These are phyloP conservation scores for Gambusia holbrooki DNA, from an alignment of 2,113 vertebrate species.

Conservation along the genomic window DNA sequence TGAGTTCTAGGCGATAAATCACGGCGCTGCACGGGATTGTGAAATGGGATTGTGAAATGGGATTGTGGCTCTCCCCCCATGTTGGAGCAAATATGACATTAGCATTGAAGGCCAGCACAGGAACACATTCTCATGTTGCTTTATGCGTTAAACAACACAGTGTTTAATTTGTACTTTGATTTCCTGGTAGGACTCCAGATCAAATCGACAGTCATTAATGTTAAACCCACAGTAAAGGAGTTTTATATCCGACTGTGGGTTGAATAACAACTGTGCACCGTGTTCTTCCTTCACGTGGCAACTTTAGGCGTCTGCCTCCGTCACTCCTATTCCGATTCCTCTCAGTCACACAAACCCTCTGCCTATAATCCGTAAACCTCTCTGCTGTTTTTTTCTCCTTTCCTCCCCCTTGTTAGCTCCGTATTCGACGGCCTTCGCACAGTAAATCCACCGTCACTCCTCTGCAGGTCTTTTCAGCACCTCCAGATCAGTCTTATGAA, in stretches of 20 bases:
- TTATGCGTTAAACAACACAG: not conserved
- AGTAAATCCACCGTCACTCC: not conserved
- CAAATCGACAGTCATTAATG: not conserved
- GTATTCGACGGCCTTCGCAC: not conserved
- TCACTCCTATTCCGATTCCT: not conserved
- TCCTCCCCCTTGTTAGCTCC: not conserved
- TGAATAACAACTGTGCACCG: not conserved
- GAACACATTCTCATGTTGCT: not conserved
- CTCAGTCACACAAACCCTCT: not conserved
- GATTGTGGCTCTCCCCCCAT: not conserved
- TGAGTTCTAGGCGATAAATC: slow-evolving; percentile 11
- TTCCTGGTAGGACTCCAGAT: not conserved
- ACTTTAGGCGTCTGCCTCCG: not conserved
- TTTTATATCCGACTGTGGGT: not conserved
- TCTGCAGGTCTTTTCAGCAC: not conserved
- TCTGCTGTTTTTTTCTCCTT: not conserved
- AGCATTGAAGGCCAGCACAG: not conserved
- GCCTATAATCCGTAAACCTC: not conserved
- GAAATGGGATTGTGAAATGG: not conserved
- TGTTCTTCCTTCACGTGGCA: not conserved
- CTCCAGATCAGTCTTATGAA: not conserved
- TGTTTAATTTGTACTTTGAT: not conserved
- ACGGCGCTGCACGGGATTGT: not conserved
- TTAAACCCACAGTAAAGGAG: not conserved
- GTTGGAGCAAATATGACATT: not conserved